These are phyloP conservation scores for Eublepharis macularius DNA, from an alignment of 2,113 vertebrate genomes.

Conservation along the genomic window DNA sequence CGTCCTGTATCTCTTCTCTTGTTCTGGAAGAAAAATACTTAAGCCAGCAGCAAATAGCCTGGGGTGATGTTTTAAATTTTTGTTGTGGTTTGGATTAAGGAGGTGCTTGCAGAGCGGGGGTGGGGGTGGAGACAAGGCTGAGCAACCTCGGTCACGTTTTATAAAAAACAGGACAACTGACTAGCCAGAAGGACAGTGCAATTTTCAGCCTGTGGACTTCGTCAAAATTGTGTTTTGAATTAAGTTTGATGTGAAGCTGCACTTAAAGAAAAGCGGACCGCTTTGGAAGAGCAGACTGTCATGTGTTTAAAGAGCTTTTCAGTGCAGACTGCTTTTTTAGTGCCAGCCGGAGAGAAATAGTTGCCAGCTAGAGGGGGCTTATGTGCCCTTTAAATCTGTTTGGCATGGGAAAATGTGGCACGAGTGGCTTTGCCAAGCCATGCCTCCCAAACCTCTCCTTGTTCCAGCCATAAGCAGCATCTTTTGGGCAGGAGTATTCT, in stretches of 20 bases:
- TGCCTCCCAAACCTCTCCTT: background rate
- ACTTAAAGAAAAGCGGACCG: background rate
- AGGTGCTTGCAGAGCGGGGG: background rate
- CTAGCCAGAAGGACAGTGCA: slow-evolving; percentile 26
- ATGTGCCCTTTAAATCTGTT: background rate
- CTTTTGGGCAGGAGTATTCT: background rate
- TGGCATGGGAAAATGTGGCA: background rate
- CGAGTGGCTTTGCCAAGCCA: background rate
- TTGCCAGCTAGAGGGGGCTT: background rate
- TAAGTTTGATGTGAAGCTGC: background rate
- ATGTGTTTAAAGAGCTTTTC: background rate
- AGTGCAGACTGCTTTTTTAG: background rate
- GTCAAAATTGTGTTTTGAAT: background rate
- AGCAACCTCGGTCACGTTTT: slow-evolving; percentile 39
- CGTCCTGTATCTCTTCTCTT: background rate
- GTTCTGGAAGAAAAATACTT: background rate
- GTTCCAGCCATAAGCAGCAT: background rate
- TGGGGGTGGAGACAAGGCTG: no score
- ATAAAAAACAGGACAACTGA: slow-evolving; percentile 18
- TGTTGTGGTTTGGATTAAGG: background rate
- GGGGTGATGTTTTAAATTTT: background rate
- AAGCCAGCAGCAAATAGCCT: background rate
- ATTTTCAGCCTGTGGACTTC: background rate
- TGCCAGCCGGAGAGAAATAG: background rate
- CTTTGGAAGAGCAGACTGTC: background rate